Evolutionary conservation across 2,797 vertebrate genomes (phyloP).

Genomic region (Petrocephalus schoutedeni): DNA sequence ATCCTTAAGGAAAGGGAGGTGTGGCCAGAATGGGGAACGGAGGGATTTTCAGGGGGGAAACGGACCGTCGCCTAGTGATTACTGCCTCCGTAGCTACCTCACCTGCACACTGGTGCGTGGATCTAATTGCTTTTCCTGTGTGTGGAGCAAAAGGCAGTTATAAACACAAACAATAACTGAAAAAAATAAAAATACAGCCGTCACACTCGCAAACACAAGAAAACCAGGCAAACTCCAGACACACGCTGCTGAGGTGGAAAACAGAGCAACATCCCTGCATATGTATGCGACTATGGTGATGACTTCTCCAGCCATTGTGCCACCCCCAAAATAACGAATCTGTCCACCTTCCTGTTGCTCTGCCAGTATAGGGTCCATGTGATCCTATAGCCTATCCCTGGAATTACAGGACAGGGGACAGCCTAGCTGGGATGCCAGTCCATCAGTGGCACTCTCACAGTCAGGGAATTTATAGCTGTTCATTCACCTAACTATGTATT

Average conservation of each 20-base stretch:
- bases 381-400: neutral
- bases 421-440: neutral
- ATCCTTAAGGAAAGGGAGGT: constrained; percentile 52
- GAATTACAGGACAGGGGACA: neutral
- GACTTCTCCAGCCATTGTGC: neutral
- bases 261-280: neutral
- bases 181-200: neutral
- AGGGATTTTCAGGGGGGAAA: neutral
- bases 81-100: neutral
- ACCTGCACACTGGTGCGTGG: neutral
- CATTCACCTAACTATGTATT: neutral
- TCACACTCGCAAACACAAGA: neutral
- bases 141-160: neutral
- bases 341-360: neutral
- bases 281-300: neutral
- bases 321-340: neutral
- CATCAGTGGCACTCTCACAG: neutral
- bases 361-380: neutral
- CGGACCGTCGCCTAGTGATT: neutral
- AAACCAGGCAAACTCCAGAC: neutral
- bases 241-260: neutral
- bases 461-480: neutral
- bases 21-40: constrained; percentile 37
- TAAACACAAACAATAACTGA: neutral
- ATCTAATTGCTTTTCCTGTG: neutral